Base-by-base conservation (phyloP, 2,888 invertebrate genomes). In the Diadromus collaris region DNA sequence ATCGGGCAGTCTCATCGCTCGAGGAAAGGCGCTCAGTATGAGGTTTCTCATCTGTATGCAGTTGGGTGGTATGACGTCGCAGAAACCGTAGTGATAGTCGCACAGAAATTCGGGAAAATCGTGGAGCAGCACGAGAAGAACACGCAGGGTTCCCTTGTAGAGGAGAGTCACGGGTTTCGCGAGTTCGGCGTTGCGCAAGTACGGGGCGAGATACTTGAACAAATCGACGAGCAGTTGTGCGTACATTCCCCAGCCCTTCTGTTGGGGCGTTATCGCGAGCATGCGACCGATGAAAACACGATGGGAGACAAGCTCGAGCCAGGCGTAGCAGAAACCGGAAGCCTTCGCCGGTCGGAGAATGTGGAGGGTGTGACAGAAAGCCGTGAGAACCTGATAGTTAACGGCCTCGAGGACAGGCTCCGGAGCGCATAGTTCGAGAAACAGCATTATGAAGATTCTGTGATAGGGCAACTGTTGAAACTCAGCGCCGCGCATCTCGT, bases 21-120 rank as follows among this genome's bases (percentile, higher is more conserved):
- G 94, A 10, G 99, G 99, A 90, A 99, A 99, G 2, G 99, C 99
- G 4, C 99, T 98, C 80, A 99, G 92, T 71, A 99, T 98, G 74
- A 99, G 93, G 90, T 99, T 99, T 67, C 99, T 94, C 97, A 99
- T 98, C 91, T 97, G 99, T 84, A 99, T 98, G 91, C 99, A 99
- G 91, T 99, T 99, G 4, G 99, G 98, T 61, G 99, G 99, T 86
- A 99, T 99, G 79, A 98, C 98, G 91, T 99, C 99, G 91, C 99
- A 99, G 92, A 99, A 98, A 58, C 97, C 97, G 91, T 99, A 99
- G 91, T 99, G 99, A 91, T 99, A 99, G 90, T 99, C 99, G 91
- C 99, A 99, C 67, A 99, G 93, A 91, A 99, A 98, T 92, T 99
- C 99, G 0, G 99, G 99, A 91, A 99, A 99, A 91, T 99, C 99